These are phyloP conservation scores for Paradoxurus hermaphroditus DNA, from an alignment of 2,113 vertebrate genomes.

Conservation along the genomic window DNA sequence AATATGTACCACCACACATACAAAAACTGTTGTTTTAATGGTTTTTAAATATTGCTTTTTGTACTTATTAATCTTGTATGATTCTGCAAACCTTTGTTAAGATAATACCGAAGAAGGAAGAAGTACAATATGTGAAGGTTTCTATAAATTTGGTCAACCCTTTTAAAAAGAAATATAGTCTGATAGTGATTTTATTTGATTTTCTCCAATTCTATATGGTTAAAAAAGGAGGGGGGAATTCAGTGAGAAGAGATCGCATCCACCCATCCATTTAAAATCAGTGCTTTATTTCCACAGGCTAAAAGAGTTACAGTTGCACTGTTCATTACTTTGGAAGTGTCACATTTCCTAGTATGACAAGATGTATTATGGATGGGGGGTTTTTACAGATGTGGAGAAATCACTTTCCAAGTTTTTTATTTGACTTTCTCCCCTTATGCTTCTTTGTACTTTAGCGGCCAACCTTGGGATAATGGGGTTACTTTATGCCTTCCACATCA, in stretches of 20 bases:
- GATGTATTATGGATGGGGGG: constrained; percentile 77
- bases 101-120: neutral
- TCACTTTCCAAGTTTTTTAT: constrained; percentile 81
- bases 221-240: neutral
- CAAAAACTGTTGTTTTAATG: neutral
- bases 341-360: constrained; percentile 84
- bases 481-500: constrained; percentile 86
- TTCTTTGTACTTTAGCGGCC: constrained; percentile 72
- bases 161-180: constrained; percentile 28
- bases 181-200: constrained; percentile 31
- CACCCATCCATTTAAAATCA: constrained; percentile 67
- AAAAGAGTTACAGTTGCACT: constrained; percentile 67
- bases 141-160: neutral
- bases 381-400: constrained; percentile 81
- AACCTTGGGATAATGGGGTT: constrained; percentile 87
- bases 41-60: neutral
- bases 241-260: neutral
- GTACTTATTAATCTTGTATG: neutral
- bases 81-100: neutral
- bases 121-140: neutral
- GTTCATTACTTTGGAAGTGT: constrained; percentile 85
- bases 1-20: neutral
- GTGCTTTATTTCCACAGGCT: constrained; percentile 52
- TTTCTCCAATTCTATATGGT: neutral
- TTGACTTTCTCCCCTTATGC: constrained; percentile 74